Base-by-base conservation (phyloP, 1,140 invertebrate genomes). In the Drosophila lacteicornis region DNA sequence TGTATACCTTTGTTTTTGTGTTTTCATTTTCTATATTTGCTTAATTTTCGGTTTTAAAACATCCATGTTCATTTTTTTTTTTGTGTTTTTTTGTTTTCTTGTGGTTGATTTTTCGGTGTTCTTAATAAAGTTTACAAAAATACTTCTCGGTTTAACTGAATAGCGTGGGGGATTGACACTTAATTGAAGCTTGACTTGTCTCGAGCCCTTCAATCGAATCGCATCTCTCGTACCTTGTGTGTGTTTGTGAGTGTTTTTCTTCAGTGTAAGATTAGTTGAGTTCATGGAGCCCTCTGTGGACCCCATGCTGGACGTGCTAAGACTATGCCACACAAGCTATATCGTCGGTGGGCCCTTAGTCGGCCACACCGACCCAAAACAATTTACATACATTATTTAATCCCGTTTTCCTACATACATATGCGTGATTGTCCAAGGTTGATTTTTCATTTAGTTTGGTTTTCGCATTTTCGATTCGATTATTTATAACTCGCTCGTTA, bases 351-450 rank as follows among this genome's bases (percentile, higher is more conserved):
- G 33, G 36, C 33, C 19, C 25, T 33, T 17, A 38, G n/a, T 46
- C 17, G 67, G 33, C 22, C 22, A 25, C 57, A 22, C 68, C 66
- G 51, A 65, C 67, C 46, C 73, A 68, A 85, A 74, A 73, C 42
- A 59, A 84, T 84, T 77, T 73, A 78, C 67, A 79, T 79, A 60
- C 55, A 73, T 60, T 80, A 74, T 79, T 73, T 74, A 74, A 73
- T 60, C 68, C 67, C 15, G 61, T 71, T 74, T 49, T 77, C 74
- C 58, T 75, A 71, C 74, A 82, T 86, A 58, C 66, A 79, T 88
- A 83, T 74, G 84, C 80, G 85, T 90, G 85, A 90, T 90, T 90
- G 85, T 90, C 85, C 81, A 90, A 75, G 85, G 76, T 85, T 62
- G 59, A 53, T 79, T 88, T 70, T 56, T 50, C 22, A 55, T 75